Evolutionary conservation across 2,113 vertebrate genomes (phyloP).

Genomic region (Tylochromis polylepis): DNA sequence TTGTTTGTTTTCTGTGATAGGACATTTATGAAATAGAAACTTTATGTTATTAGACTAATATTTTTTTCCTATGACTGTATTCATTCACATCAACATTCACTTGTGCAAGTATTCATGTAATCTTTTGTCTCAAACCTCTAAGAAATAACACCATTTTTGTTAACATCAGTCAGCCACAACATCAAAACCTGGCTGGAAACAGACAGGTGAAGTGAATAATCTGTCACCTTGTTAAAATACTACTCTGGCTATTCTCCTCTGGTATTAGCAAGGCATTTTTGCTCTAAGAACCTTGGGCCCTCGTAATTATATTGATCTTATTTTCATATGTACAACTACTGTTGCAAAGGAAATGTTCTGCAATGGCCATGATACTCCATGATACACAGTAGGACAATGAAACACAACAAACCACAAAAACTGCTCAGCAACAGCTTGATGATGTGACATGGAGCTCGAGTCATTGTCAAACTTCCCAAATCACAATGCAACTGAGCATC

Average conservation of each 20-base stretch:
- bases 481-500: background rate
- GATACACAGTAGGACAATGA: background rate
- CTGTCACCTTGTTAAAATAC: background rate
- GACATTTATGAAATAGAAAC: background rate
- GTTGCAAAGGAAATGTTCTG: background rate
- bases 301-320: background rate
- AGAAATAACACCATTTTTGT: background rate
- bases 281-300: background rate
- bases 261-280: background rate
- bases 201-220: background rate
- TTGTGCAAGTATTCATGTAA: background rate
- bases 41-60: background rate
- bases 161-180: background rate
- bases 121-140: background rate
- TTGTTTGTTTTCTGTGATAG: background rate
- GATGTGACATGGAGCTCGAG: background rate
- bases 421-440: background rate
- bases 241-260: background rate
- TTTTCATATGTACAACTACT: background rate
- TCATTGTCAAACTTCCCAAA: background rate
- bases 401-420: background rate
- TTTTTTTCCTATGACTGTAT: background rate
- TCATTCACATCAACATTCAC: background rate
- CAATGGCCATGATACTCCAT: background rate
- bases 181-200: background rate